A percentile compares a stretch with the other conserved stretches of the same genome.
phyloP scores from a whole-genome alignment of 2,797 vertebrate species.

The Menidia menidia region DNA sequence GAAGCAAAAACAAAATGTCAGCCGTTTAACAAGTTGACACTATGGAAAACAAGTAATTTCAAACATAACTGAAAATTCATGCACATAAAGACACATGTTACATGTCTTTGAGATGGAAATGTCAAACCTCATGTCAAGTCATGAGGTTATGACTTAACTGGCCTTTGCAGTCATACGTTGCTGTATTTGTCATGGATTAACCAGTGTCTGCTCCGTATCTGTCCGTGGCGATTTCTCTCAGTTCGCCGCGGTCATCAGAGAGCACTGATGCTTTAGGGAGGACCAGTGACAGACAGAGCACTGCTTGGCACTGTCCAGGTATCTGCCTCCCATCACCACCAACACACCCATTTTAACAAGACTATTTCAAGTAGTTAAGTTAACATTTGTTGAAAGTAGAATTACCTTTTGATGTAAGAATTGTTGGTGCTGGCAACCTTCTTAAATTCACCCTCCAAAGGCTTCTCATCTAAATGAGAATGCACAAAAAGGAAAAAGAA shows the following conservation, averaged over 20 bases:
- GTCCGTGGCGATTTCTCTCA: slow-evolving; percentile 98
- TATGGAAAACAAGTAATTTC: background rate
- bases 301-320: slow-evolving; percentile 85
- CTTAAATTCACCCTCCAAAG: slow-evolving; percentile 6
- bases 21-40: too few species aligned
- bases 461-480: slow-evolving; percentile 41
- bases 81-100: too few species aligned
- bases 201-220: slow-evolving; percentile 95
- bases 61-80: background rate
- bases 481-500: background rate
- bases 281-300: slow-evolving; percentile 87
- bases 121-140: too few species aligned
- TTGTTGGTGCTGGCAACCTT: background rate
- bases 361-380: background rate
- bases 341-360: background rate
- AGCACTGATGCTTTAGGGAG: slow-evolving; percentile 93
- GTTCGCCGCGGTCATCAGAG: slow-evolving; percentile 96
- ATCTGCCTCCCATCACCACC: slow-evolving; percentile 88
- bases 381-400: background rate
- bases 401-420: slow-evolving; percentile 57
- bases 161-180: background rate
- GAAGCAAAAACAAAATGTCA: too few species aligned
- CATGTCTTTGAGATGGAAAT: too few species aligned
- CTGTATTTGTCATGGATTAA: background rate
- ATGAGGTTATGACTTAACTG: too few species aligned